phyloP scores from a whole-genome alignment of 2,888 invertebrate genomes.

The Strigamia transsilvanica region DNA sequence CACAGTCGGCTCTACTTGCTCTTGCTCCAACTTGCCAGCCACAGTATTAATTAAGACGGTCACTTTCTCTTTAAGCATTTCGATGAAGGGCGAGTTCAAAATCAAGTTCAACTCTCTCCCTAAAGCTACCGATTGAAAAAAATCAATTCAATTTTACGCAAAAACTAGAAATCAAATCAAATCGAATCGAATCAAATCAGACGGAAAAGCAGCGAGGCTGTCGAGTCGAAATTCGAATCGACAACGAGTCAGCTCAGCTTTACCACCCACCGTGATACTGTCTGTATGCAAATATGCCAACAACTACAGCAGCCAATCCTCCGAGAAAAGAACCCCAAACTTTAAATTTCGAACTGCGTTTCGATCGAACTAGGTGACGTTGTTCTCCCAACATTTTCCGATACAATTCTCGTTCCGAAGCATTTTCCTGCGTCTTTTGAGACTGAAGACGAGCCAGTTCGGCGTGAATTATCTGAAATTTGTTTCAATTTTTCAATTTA shows the following conservation, averaged over 20 bases:
- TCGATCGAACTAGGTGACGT: neutral
- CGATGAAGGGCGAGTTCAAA: neutral
- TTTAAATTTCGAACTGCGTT: conserved; percentile 41
- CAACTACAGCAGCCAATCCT: conserved; percentile 54
- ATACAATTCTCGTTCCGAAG: conserved; percentile 73
- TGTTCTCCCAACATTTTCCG: conserved; percentile 70
- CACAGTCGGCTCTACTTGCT: neutral
- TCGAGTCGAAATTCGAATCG: too few species aligned
- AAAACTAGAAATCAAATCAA: neutral
- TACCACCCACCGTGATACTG: conserved; percentile 55
- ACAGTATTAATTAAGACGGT: neutral
- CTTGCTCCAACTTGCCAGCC: neutral
- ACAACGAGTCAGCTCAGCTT: too few species aligned
- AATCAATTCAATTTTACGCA: neutral
- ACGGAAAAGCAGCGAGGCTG: neutral
- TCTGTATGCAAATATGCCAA: conserved; percentile 55
- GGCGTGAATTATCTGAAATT: conserved; percentile 64
- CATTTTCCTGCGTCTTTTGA: conserved; percentile 70
- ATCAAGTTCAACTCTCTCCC: conserved; percentile 5
- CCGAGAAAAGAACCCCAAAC: conserved; percentile 55
- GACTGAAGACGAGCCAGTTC: conserved; percentile 70
- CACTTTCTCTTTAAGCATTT: neutral
- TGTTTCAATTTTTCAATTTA: too few species aligned
- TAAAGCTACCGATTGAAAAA: neutral
- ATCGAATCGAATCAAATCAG: neutral